Conservation (phyloP, 2,113 vertebrate species). For the Percina caprodes region DNA sequence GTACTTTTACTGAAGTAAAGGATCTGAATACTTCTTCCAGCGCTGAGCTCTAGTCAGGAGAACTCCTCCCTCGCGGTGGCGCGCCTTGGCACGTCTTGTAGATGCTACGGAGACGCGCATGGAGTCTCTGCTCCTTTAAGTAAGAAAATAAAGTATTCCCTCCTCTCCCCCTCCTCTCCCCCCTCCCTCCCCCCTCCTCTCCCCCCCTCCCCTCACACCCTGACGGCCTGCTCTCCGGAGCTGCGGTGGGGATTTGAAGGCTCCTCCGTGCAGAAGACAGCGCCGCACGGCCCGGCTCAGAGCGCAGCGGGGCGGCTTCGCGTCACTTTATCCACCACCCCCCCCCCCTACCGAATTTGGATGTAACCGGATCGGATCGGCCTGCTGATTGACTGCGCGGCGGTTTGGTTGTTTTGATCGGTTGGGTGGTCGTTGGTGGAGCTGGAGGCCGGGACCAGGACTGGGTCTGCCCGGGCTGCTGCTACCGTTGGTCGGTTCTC, state of each 20-base stretch:
- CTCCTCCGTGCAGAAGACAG: constrained; percentile 85
- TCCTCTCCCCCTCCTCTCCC: rapidly evolving
- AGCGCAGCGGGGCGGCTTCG: constrained; percentile 86
- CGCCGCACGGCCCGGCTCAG: constrained; percentile 74
- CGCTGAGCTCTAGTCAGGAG: too few species aligned
- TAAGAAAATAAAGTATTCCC: neutral
- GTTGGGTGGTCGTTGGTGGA: constrained; percentile 61
- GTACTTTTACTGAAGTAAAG: too few species aligned
- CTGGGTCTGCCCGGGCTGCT: constrained; percentile 81
- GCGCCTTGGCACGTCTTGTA: constrained; percentile 1
- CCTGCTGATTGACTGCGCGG: constrained; percentile 77
- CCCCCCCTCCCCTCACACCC: constrained; percentile 45
- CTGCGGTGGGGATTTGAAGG: constrained; percentile 82
- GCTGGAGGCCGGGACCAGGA: constrained; percentile 84
- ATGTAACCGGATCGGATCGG: constrained; percentile 81
- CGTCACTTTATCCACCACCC: constrained; percentile 87
- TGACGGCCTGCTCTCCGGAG: constrained; percentile 64
- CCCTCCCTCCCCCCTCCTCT: neutral
- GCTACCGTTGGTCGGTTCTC: constrained; percentile 57
- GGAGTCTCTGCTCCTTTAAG: constrained; percentile 53
- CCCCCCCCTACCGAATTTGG: constrained; percentile 64
- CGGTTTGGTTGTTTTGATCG: constrained; percentile 49
- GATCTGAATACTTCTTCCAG: too few species aligned
- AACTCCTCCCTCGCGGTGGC: neutral
- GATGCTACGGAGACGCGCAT: constrained; percentile 3